Conservation (phyloP, 1,140 invertebrate species). For the Carcinoscorpius rotundicauda region DNA sequence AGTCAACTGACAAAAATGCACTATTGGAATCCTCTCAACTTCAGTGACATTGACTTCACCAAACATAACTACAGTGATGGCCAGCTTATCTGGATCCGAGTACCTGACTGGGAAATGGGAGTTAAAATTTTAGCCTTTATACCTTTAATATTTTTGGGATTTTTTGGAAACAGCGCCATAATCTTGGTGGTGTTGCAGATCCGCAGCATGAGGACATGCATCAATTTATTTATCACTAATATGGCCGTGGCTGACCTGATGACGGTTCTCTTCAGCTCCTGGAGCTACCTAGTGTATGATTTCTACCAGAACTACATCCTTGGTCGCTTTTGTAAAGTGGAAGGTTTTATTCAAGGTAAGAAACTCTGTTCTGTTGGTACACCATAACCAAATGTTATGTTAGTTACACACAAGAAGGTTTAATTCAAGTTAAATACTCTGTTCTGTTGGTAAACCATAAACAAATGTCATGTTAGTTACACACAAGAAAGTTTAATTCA, state of each 20-base stretch:
- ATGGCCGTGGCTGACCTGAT: conserved; percentile 61
- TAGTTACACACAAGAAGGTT: too few species aligned
- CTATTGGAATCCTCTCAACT: too few species aligned
- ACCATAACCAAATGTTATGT: too few species aligned
- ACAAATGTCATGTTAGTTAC: too few species aligned
- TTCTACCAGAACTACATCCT: conserved; percentile 62
- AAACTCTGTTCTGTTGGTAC: background rate
- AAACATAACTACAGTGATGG: conserved; percentile 34
- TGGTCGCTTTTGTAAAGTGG: conserved; percentile 50
- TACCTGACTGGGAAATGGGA: conserved; percentile 43
- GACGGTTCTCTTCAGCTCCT: conserved; percentile 57
- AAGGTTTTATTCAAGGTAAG: conserved; percentile 53
- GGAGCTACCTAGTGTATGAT: conserved; percentile 53
- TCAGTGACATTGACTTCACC: conserved; percentile 1
- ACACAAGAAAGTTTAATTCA: too few species aligned
- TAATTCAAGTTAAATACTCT: too few species aligned
- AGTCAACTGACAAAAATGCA: too few species aligned
- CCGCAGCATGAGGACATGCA: conserved; percentile 53
- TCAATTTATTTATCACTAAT: conserved; percentile 65
- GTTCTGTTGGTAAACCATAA: too few species aligned
- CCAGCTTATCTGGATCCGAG: conserved; percentile 46
- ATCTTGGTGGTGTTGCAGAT: conserved; percentile 52
- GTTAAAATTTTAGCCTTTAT: conserved; percentile 46
- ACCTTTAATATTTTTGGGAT: conserved; percentile 48
- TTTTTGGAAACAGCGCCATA: conserved; percentile 56